A percentile compares a stretch with the other conserved stretches of the same genome.
Evolutionary conservation across 2,113 vertebrate genomes (phyloP).

Genomic region (Pipra filicauda): DNA sequence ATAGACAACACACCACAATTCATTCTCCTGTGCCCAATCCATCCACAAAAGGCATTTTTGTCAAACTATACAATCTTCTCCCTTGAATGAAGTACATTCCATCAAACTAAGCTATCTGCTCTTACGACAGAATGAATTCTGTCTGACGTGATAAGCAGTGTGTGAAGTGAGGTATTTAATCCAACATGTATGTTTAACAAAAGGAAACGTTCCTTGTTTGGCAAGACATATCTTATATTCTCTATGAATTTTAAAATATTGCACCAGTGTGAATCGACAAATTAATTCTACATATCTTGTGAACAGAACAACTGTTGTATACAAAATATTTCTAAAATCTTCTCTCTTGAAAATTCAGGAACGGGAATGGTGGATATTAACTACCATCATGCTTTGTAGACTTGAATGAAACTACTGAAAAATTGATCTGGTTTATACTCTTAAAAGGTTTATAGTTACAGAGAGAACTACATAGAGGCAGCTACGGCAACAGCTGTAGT

Average conservation of each 20-base stretch:
- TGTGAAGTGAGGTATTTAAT: conserved; percentile 26
- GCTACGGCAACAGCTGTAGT: background rate
- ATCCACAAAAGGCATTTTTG: conserved; percentile 45
- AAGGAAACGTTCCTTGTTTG: background rate
- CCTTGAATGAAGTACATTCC: conserved; percentile 19
- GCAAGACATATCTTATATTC: background rate
- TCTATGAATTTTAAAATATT: conserved; percentile 6
- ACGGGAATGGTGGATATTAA: background rate
- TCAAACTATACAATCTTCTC: conserved; percentile 24
- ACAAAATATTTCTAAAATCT: background rate
- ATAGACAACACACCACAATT: conserved; percentile 31
- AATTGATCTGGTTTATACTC: background rate
- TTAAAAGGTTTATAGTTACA: background rate
- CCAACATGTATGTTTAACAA: conserved; percentile 31
- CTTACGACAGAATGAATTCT: background rate
- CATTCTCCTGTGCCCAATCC: conserved; percentile 9
- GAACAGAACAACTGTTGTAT: background rate
- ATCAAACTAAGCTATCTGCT: conserved; percentile 28
- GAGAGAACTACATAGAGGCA: background rate
- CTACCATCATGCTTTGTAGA: background rate
- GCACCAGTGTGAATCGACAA: background rate
- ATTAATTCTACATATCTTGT: background rate
- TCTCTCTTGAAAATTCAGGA: background rate
- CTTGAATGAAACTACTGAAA: background rate
- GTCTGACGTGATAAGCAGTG: background rate